phyloP scores from a whole-genome alignment of 2,888 invertebrate genomes.

The Nudaria mundana region DNA sequence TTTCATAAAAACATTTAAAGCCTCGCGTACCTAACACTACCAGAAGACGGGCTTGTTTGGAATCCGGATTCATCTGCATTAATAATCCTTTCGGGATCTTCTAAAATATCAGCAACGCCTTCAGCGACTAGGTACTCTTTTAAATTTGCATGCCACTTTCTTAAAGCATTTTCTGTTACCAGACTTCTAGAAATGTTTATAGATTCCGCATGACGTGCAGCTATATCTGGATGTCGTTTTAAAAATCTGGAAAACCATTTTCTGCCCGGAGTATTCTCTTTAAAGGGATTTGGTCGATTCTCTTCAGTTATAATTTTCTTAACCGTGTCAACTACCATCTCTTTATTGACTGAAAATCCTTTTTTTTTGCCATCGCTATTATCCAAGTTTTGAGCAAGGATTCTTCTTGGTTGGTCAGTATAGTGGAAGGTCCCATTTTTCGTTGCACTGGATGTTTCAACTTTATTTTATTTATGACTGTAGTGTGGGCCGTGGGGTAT shows the following conservation, averaged over 20 bases:
- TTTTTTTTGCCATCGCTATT: too few relatives aligned
- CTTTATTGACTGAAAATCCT: conserved; percentile 15
- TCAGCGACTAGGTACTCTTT: conserved; percentile 19
- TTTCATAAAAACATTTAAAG: neutral
- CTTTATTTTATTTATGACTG: too few relatives aligned
- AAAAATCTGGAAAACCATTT: conserved; percentile 17
- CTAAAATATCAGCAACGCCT: conserved; percentile 16
- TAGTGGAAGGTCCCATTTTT: too few relatives aligned
- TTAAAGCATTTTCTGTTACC: conserved; percentile 19
- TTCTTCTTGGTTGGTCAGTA: too few relatives aligned
- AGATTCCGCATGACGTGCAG: conserved; percentile 16
- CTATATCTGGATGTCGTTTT: conserved; percentile 15
- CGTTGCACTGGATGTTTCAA: too few relatives aligned
- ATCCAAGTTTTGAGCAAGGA: too few relatives aligned
- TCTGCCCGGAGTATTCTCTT: conserved; percentile 6
- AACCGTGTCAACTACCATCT: conserved; percentile 8
- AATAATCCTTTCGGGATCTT: conserved; percentile 20
- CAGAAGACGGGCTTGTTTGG: conserved; percentile 4
- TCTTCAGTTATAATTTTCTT: conserved; percentile 6
- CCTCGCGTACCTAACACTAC: conserved; percentile 2
- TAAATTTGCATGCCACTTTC: conserved; percentile 18
- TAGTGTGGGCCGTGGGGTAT: too few relatives aligned
- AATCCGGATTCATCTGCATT: conserved; percentile 21
- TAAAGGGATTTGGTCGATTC: conserved; percentile 9
- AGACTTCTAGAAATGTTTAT: conserved; percentile 15